phyloP scores from a whole-genome alignment of 1,140 invertebrate species.

The Acromyrmex charruanus region DNA sequence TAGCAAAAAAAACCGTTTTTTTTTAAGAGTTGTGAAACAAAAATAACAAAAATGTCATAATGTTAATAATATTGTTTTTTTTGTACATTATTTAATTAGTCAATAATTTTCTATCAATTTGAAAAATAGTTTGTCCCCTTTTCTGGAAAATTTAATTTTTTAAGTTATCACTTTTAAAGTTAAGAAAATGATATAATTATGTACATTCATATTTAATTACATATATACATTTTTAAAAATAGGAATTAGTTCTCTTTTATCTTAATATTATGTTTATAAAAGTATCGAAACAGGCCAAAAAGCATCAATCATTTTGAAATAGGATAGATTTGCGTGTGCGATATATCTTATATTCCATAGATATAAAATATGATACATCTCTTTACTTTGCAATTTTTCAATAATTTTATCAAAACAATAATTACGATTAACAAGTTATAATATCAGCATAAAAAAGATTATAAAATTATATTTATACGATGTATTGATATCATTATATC shows the following conservation, averaged over 20 bases:
- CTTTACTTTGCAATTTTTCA: neutral
- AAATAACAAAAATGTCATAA: too few species aligned
- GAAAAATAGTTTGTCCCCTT: too few species aligned
- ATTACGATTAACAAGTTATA: neutral
- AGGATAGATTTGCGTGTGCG: neutral
- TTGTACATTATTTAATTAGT: too few species aligned
- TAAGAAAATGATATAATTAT: too few species aligned
- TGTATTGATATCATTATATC: constrained; percentile 5
- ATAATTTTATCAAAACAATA: constrained; percentile 20
- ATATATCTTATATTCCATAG: neutral
- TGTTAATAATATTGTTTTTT: too few species aligned
- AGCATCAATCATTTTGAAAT: neutral
- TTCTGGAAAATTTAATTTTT: too few species aligned
- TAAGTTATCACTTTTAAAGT: too few species aligned
- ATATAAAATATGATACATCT: constrained; percentile 1
- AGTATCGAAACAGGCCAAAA: neutral
- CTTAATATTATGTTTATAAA: neutral
- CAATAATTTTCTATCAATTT: too few species aligned
- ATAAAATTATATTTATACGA: neutral
- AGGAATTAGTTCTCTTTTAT: neutral
- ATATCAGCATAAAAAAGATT: neutral
- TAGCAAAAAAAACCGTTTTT: too few species aligned
- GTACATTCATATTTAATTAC: too few species aligned
- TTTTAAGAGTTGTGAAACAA: too few species aligned
- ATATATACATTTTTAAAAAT: too few species aligned